Evolutionary conservation across 1,140 invertebrate species (phyloP).

Genomic region (Eueides isabella): DNA sequence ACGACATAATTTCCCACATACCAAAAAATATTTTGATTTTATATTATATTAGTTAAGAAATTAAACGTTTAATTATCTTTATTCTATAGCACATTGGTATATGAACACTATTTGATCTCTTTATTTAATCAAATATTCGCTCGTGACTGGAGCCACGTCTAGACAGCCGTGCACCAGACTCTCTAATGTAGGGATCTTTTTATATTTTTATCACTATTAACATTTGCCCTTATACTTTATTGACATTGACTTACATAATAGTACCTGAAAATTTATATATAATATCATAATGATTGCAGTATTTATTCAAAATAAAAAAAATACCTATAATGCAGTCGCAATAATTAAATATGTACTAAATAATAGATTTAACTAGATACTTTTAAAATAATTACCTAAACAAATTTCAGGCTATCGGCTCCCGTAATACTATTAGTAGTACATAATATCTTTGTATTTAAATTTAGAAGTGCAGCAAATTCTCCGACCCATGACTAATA

Average conservation of each 20-base stretch:
- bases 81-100: background rate
- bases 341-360: no score
- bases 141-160: slow-evolving; percentile 53
- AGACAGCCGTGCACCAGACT: slow-evolving; percentile 52
- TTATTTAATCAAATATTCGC: slow-evolving; percentile 74
- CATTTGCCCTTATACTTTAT: background rate
- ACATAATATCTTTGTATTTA: no score
- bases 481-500: slow-evolving; percentile 18
- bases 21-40: no score
- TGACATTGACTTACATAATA: background rate
- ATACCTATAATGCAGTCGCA: no score
- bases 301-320: no score
- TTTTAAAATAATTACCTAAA: no score
- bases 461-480: background rate
- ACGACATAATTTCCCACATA: no score
- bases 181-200: slow-evolving; percentile 18
- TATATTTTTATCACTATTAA: slow-evolving; percentile 14
- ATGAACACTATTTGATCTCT: slow-evolving; percentile 50
- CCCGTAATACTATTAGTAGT: no score
- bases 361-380: no score
- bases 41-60: no score
- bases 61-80: background rate
- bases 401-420: no score
- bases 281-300: background rate
- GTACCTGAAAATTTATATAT: background rate